These are phyloP conservation scores for Xiphias gladius DNA, from an alignment of 2,113 vertebrate genomes.

Conservation along the genomic window DNA sequence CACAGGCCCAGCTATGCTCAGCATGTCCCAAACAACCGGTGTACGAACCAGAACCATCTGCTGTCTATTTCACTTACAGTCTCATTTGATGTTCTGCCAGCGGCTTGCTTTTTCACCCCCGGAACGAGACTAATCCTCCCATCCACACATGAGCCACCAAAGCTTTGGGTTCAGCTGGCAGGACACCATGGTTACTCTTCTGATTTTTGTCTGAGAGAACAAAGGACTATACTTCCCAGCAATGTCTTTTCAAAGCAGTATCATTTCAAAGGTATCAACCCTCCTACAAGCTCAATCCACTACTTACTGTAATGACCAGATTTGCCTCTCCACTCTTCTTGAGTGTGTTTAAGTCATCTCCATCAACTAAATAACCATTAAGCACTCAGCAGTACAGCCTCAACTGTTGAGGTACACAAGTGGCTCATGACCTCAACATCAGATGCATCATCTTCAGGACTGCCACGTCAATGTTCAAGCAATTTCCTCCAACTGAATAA, in stretches of 20 bases:
- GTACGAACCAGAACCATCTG: slow-evolving; percentile 77
- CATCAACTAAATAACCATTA: slow-evolving; percentile 78
- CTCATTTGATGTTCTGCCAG: slow-evolving; percentile 71
- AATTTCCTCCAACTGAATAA: slow-evolving; percentile 65
- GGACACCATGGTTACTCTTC: slow-evolving; percentile 4
- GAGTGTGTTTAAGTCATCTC: slow-evolving; percentile 69
- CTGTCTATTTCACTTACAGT: slow-evolving; percentile 69
- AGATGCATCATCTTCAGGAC: slow-evolving; percentile 62
- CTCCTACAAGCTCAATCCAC: slow-evolving; percentile 27
- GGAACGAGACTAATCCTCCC: slow-evolving; percentile 44
- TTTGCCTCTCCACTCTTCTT: slow-evolving; percentile 49
- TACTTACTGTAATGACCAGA: slow-evolving; percentile 71
- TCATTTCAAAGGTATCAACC: slow-evolving; percentile 42
- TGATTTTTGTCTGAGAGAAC: slow-evolving; percentile 49
- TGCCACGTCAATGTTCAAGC: slow-evolving; percentile 52
- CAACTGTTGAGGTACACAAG: slow-evolving; percentile 69
- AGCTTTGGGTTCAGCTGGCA: slow-evolving; percentile 43
- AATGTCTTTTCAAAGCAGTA: slow-evolving; percentile 36
- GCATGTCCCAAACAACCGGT: slow-evolving; percentile 68
- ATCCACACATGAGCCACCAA: slow-evolving; percentile 51
- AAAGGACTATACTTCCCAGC: slow-evolving; percentile 42
- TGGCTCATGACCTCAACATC: slow-evolving; percentile 66
- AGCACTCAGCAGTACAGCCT: slow-evolving; percentile 62
- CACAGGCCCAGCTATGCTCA: slow-evolving; percentile 57
- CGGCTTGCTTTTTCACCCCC: slow-evolving; percentile 48